Conservation (phyloP, 2,888 invertebrate species). For the Mesochorus sp. region DNA sequence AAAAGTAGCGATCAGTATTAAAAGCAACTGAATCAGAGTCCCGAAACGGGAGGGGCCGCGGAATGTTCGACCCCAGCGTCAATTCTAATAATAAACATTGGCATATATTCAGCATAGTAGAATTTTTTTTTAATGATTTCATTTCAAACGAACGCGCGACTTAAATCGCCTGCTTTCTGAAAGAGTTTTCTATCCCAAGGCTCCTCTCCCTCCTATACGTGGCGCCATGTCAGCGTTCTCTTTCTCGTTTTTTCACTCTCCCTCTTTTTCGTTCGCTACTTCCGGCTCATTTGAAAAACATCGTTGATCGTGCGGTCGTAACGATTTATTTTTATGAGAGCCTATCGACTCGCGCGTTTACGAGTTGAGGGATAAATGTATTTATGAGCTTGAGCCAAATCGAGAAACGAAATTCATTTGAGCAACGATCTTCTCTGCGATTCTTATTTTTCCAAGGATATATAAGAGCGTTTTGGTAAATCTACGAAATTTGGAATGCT, state of each 20-base stretch:
- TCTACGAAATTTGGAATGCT: too few species aligned
- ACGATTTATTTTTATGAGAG: constrained; percentile 38
- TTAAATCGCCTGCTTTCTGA: constrained; percentile 8
- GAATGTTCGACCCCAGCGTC: constrained; percentile 17
- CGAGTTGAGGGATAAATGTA: constrained; percentile 22
- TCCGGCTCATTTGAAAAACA: constrained; percentile 19
- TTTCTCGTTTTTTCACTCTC: neutral
- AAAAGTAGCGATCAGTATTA: neutral
- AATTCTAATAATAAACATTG: constrained; percentile 40
- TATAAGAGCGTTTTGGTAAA: too few species aligned
- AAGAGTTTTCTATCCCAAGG: constrained; percentile 28
- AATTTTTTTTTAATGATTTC: constrained; percentile 29
- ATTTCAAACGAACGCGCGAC: too few species aligned
- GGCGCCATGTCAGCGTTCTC: neutral
- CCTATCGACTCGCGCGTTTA: neutral
- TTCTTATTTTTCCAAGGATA: neutral
- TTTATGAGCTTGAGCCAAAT: constrained; percentile 25
- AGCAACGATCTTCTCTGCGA: too few species aligned
- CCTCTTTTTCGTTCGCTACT: neutral
- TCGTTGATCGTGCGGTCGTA: constrained; percentile 28
- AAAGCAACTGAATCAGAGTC: constrained; percentile 33
- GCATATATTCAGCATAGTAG: neutral
- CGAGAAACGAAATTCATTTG: neutral
- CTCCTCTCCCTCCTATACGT: constrained; percentile 38
- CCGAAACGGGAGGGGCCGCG: neutral